phyloP scores from a whole-genome alignment of 2,797 vertebrate genomes.

The Sebastes matsubarae region DNA sequence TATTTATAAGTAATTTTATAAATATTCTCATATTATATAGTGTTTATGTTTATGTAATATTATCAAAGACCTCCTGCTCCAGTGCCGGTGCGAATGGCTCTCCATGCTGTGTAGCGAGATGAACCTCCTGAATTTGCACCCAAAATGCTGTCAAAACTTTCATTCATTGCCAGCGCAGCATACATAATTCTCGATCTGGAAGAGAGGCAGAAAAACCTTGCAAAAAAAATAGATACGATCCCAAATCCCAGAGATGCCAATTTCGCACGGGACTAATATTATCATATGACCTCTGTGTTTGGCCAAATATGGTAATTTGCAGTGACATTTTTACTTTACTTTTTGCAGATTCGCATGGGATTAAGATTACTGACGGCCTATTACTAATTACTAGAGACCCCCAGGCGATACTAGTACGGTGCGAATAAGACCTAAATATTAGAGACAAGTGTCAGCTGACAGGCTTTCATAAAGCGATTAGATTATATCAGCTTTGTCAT shows the following conservation, averaged over 20 bases:
- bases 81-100: too few species aligned
- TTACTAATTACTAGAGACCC: too few species aligned
- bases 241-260: background rate
- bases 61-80: rapidly evolving
- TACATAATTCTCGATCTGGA: background rate
- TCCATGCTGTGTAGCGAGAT: too few species aligned
- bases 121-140: too few species aligned
- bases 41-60: too few species aligned
- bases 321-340: background rate
- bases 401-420: background rate
- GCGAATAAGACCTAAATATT: background rate
- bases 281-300: background rate
- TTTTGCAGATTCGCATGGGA: background rate
- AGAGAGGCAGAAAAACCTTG: background rate
- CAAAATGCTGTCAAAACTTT: background rate
- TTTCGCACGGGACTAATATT: background rate
- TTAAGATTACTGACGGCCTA: background rate
- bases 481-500: background rate
- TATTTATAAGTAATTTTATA: too few species aligned
- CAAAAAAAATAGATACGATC: background rate
- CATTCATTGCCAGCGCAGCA: background rate
- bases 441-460: background rate
- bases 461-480: background rate
- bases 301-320: background rate
- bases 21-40: too few species aligned